phyloP scores from a whole-genome alignment of 2,888 invertebrate genomes.

The Melinaea marsaeus region DNA sequence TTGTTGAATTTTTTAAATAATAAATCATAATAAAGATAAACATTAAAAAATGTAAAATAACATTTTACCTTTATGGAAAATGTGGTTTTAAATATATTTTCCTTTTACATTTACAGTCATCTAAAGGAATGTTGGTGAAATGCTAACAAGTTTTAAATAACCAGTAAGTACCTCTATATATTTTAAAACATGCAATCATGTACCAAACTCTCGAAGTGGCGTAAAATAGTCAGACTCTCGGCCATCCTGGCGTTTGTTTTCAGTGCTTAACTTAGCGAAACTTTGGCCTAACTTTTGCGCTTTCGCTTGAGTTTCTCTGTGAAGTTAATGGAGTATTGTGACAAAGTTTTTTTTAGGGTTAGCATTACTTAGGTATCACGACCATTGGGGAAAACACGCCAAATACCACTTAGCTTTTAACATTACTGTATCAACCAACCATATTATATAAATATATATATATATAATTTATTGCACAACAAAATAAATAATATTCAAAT shows the following conservation, averaged over 20 bases:
- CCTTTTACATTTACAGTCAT: too few relatives aligned
- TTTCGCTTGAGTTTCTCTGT: conserved; percentile 22
- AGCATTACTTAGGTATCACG: conserved; percentile 13
- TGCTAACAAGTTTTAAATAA: too few relatives aligned
- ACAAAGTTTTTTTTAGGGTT: conserved; percentile 16
- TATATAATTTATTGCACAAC: not conserved
- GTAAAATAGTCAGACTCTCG: conserved; percentile 15
- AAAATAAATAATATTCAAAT: not conserved
- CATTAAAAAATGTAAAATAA: too few relatives aligned
- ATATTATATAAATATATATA: not conserved
- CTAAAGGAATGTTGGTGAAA: too few relatives aligned
- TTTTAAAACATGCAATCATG: not conserved
- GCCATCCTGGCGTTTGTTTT: conserved; percentile 18
- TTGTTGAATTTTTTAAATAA: too few relatives aligned
- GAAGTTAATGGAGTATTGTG: conserved; percentile 23
- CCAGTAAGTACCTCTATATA: not conserved
- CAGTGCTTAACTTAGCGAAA: conserved; percentile 19
- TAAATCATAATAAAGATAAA: too few relatives aligned
- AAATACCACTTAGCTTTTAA: not conserved
- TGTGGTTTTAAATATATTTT: too few relatives aligned
- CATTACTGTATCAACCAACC: not conserved
- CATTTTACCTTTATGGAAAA: too few relatives aligned
- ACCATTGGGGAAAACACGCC: not conserved
- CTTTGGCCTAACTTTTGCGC: conserved; percentile 27
- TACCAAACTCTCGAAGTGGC: conserved; percentile 6